phyloP scores from a whole-genome alignment of 2,113 vertebrate genomes.

The Rhegmatorhina hoffmannsi region DNA sequence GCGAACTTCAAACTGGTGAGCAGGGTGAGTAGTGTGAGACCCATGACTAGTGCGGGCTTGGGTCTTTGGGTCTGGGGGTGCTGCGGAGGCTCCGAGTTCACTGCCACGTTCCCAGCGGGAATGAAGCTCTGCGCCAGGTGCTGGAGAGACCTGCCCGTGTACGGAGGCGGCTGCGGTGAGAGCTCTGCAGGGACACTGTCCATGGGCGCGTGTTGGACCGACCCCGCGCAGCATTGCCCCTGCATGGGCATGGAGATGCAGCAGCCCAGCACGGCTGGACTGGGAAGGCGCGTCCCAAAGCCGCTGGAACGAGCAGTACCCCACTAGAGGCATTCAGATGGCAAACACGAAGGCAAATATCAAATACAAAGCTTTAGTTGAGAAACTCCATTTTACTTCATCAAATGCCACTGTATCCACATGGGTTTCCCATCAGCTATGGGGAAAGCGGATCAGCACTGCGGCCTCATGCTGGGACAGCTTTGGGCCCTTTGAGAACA shows the following conservation, averaged over 20 bases:
- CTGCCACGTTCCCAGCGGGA: accelerated
- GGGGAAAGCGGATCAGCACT: accelerated
- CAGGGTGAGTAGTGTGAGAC: too few relatives aligned
- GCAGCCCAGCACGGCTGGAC: accelerated
- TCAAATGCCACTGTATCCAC: not conserved
- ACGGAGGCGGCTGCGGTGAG: too few relatives aligned
- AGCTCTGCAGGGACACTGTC: accelerated
- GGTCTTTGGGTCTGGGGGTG: too few relatives aligned
- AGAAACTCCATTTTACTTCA: not conserved
- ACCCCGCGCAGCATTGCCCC: not conserved
- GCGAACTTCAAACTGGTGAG: not conserved
- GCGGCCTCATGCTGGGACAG: accelerated
- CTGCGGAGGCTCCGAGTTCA: not conserved
- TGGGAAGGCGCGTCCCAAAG: accelerated
- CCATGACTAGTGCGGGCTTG: too few relatives aligned
- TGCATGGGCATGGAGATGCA: accelerated
- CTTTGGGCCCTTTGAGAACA: not conserved
- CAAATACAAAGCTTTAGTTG: accelerated
- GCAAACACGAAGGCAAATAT: not conserved
- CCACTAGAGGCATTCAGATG: accelerated
- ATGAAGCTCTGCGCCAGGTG: accelerated
- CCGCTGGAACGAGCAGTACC: accelerated
- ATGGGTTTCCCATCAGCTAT: not conserved
- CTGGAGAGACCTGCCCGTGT: accelerated
- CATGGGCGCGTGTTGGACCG: accelerated